Evolutionary conservation across 2,113 vertebrate species (phyloP), one percentile per base, ranked within the genome.

Genomic region (Aphelocoma coerulescens): DNA sequence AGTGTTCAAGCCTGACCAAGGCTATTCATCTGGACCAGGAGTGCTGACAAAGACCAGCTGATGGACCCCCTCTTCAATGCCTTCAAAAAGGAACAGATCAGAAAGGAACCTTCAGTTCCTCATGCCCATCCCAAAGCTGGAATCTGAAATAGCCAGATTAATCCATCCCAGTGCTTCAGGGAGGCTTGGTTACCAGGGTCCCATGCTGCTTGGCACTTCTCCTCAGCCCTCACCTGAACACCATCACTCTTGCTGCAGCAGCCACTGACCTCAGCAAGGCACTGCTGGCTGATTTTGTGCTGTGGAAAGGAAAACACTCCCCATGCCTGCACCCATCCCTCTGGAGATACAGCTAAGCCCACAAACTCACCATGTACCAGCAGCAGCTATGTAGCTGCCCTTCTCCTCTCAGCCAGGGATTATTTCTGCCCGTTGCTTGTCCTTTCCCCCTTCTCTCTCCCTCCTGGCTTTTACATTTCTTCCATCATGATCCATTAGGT

Each of bases 401-500:
- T 75, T 65, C 91, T 95, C 46, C 73, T 67, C 51, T 41, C 85
- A 86, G 37, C 24, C 76, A 33, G 83, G 58, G 35, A 37, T 68
- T 91, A 35, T 88, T 78, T 66, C 89, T 55, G 44, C 39, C 89
- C 1, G 2, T 39, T 0, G 11, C 69, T 81, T 20, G 48, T 88
- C 52, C 48, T 88, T 39, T 19, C 27, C 62, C 35, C 39, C 22
- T 61, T 79, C 32, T 51, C 55, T 73, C 78, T 88, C 88, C 58
- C 83, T 88, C 67, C 77, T 39, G 79, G 39, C 68, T 95, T 93
- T 82, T 63, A 72, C 62, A 13, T 82, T 83, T 89, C 93, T 94
- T 79, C 91, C 89, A 93, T 89, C 83, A 85, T 91, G 95, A 94
- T 95, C 93, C 97, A 93, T 98, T 97, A 97, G 97, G 98, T 97